These are phyloP conservation scores for Austrofundulus limnaeus DNA, from an alignment of 2,113 vertebrate species.

Conservation along the genomic window DNA sequence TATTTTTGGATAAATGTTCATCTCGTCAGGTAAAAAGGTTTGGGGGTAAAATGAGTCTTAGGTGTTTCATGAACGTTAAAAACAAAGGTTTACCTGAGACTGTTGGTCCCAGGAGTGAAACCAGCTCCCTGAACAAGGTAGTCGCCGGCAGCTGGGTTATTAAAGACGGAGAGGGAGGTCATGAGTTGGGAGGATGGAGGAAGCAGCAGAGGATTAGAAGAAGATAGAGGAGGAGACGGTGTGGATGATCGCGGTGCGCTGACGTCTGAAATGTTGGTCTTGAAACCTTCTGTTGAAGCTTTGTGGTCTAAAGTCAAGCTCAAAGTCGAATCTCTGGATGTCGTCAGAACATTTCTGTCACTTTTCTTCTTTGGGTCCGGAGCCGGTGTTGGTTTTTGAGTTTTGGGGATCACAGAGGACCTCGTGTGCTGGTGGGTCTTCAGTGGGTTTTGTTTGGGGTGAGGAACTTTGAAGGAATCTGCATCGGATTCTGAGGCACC, in stretches of 20 bases:
- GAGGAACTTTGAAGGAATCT: not conserved
- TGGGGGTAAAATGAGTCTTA: not conserved
- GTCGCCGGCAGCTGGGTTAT: slow-evolving; percentile 41
- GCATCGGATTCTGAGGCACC: not conserved
- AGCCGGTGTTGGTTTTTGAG: not conserved
- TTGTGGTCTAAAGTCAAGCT: not conserved
- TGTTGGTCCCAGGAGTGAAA: slow-evolving; percentile 57
- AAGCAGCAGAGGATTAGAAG: slow-evolving; percentile 32
- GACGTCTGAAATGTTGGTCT: not conserved
- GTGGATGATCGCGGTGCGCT: slow-evolving; percentile 3
- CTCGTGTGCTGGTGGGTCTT: slow-evolving; percentile 6
- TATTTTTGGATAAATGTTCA: no score
- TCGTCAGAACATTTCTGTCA: not conserved
- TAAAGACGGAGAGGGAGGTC: slow-evolving; percentile 49
- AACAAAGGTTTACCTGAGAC: slow-evolving; percentile 73
- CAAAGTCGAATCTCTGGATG: not conserved
- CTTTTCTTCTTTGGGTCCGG: slow-evolving; percentile 6
- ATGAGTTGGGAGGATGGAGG: slow-evolving; percentile 48
- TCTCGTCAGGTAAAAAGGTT: no score
- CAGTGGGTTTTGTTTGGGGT: slow-evolving; percentile 6
- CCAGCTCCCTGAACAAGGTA: slow-evolving; percentile 41
- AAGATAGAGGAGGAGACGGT: slow-evolving; percentile 24
- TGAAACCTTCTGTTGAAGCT: slow-evolving; percentile 8
- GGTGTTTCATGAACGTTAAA: not conserved
- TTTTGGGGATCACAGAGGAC: slow-evolving; percentile 6